These are phyloP conservation scores for Alfaro cultratus DNA, from an alignment of 2,797 vertebrate species.

Conservation along the genomic window DNA sequence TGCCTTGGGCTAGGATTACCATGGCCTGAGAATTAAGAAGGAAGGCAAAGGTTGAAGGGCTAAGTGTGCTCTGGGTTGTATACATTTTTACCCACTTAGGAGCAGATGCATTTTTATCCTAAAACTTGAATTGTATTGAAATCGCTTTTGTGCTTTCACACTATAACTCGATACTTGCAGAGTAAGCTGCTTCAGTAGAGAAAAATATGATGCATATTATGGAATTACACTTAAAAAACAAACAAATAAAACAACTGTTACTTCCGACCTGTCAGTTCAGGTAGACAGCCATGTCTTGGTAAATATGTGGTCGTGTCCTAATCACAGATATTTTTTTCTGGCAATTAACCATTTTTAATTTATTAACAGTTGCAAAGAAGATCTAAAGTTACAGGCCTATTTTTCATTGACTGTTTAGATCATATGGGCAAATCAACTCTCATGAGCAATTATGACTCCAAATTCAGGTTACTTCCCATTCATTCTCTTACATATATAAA, in stretches of 20 bases:
- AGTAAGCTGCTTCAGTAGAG: neutral
- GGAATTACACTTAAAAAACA: neutral
- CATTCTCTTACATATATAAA: neutral
- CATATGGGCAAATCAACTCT: neutral
- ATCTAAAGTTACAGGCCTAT: neutral
- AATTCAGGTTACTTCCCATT: too few species aligned
- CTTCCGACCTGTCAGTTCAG: too few species aligned
- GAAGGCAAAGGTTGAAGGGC: conserved; percentile 57
- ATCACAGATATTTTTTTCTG: too few species aligned
- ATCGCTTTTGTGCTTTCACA: neutral
- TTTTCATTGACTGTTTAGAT: neutral
- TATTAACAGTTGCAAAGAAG: neutral
- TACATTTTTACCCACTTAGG: conserved; percentile 16
- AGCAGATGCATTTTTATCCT: conserved; percentile 29
- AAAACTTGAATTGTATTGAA: neutral
- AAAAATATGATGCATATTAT: neutral
- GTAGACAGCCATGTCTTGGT: too few species aligned
- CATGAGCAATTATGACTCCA: too few species aligned
- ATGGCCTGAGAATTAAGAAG: conserved; percentile 53
- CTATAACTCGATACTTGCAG: neutral
- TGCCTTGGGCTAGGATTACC: conserved; percentile 56
- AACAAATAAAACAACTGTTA: neutral
- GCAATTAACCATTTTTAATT: neutral
- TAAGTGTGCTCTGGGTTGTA: conserved; percentile 29
- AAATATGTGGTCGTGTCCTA: neutral